Evolutionary conservation across 2,888 invertebrate genomes (phyloP).

Genomic region (Onthophagus sagittarius): DNA sequence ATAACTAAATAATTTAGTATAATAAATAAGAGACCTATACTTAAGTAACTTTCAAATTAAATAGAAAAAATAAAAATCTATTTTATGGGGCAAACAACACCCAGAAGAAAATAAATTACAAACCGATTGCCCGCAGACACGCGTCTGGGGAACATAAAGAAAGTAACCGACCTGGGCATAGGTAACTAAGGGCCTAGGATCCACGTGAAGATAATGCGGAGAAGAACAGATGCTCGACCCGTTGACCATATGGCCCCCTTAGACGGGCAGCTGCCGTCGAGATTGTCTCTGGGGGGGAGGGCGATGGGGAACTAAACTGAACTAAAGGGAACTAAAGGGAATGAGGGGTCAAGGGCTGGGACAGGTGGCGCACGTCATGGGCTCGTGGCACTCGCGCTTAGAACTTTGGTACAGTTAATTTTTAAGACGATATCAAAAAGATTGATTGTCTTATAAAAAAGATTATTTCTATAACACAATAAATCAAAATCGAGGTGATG

Average conservation of each 20-base stretch:
- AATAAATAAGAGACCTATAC: too few relatives aligned
- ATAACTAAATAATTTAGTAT: too few relatives aligned
- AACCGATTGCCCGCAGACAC: not conserved
- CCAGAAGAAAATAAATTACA: not conserved
- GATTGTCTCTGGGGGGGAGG: constrained; percentile 28
- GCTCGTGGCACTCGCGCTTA: constrained; percentile 13
- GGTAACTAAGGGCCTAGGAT: not conserved
- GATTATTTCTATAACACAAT: not conserved
- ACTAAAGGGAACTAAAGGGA: not conserved
- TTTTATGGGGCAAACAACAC: not conserved
- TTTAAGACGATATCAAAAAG: too few relatives aligned
- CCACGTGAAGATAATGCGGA: constrained; percentile 5
- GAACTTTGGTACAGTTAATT: constrained; percentile 15
- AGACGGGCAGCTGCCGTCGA: constrained; percentile 28
- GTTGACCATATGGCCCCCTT: constrained; percentile 30
- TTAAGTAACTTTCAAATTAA: not conserved
- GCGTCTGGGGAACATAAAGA: not conserved
- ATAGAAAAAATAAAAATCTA: not conserved
- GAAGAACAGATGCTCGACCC: constrained; percentile 27
- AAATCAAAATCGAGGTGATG: not conserved
- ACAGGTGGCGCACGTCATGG: constrained; percentile 29
- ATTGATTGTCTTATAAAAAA: too few relatives aligned
- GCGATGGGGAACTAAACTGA: not conserved
- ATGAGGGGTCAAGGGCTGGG: constrained; percentile 21
- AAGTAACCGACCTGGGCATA: not conserved